These are phyloP conservation scores for Alsophila aescularia DNA, from an alignment of 2,888 invertebrate species.

Conservation along the genomic window DNA sequence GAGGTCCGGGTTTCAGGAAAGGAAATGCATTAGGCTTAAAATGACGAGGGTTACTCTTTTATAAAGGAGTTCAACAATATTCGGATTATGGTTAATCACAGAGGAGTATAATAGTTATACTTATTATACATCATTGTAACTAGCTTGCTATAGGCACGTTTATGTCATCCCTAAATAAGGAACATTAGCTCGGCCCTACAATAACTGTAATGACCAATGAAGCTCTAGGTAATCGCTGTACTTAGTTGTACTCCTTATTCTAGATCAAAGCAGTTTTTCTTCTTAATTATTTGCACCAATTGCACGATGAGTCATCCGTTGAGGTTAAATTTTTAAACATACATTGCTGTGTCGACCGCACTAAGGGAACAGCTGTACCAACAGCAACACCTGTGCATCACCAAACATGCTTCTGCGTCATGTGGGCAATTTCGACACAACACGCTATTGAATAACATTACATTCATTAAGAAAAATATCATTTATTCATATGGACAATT, in stretches of 20 bases:
- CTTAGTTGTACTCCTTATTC: conserved; percentile 29
- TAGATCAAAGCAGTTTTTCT: conserved; percentile 24
- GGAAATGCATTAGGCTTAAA: too few relatives aligned
- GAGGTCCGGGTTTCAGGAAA: too few relatives aligned
- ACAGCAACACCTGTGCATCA: conserved; percentile 60
- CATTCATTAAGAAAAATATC: conserved; percentile 57
- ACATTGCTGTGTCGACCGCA: conserved; percentile 40
- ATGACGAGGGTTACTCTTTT: too few relatives aligned
- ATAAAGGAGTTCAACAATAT: too few relatives aligned
- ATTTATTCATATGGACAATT: conserved; percentile 32
- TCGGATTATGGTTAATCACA: too few relatives aligned
- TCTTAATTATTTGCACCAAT: conserved; percentile 37
- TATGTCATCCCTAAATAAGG: background rate
- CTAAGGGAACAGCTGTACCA: conserved; percentile 58
- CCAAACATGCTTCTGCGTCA: conserved; percentile 69
- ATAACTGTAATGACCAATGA: background rate
- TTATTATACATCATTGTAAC: too few relatives aligned
- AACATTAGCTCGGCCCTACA: background rate
- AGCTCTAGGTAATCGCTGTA: background rate
- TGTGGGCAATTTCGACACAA: conserved; percentile 65
- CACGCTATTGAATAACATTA: conserved; percentile 56
- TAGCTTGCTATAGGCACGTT: too few relatives aligned
- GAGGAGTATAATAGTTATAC: too few relatives aligned
- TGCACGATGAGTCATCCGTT: conserved; percentile 55
- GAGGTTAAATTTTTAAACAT: conserved; percentile 41